These are phyloP conservation scores for Acanthococcus lagerstroemiae DNA, from an alignment of 2,888 invertebrate species.

Conservation along the genomic window DNA sequence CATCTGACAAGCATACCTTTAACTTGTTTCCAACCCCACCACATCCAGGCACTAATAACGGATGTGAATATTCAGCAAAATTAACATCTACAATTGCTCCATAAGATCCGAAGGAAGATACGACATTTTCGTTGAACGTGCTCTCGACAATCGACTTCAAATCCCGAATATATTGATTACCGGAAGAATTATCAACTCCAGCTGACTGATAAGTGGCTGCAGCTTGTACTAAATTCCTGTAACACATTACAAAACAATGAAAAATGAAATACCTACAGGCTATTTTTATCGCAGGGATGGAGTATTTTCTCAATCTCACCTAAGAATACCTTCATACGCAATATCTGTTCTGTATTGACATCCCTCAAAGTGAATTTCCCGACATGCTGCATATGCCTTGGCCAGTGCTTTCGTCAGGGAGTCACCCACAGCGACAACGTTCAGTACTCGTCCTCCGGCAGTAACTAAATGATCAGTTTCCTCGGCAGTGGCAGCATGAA, in stretches of 20 bases:
- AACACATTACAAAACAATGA: no score
- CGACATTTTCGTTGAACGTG: constrained; percentile 66
- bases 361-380: constrained; percentile 69
- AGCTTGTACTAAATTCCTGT: constrained; percentile 50
- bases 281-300: no score
- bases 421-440: constrained; percentile 59
- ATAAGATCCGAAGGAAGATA: constrained; percentile 81
- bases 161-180: constrained; percentile 67
- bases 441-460: constrained; percentile 80
- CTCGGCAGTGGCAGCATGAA: constrained; percentile 75
- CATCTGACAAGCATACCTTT: constrained; percentile 54
- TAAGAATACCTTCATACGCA: constrained; percentile 71
- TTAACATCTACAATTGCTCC: constrained; percentile 85
- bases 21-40: constrained; percentile 97
- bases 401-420: constrained; percentile 61
- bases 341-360: constrained; percentile 83
- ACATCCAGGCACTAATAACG: constrained; percentile 83
- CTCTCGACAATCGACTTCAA: constrained; percentile 74
- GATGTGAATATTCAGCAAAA: constrained; percentile 63
- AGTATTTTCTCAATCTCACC: constrained; percentile 47
- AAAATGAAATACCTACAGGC: no score
- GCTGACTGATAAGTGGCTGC: constrained; percentile 74
- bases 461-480: constrained; percentile 58
- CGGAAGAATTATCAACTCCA: constrained; percentile 90
- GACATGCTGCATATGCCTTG: constrained; percentile 61